A percentile compares a stretch with the other conserved stretches of the same genome.
These are phyloP conservation scores for Clistopyga incitator DNA, from an alignment of 2,888 invertebrate genomes.

Conservation along the genomic window DNA sequence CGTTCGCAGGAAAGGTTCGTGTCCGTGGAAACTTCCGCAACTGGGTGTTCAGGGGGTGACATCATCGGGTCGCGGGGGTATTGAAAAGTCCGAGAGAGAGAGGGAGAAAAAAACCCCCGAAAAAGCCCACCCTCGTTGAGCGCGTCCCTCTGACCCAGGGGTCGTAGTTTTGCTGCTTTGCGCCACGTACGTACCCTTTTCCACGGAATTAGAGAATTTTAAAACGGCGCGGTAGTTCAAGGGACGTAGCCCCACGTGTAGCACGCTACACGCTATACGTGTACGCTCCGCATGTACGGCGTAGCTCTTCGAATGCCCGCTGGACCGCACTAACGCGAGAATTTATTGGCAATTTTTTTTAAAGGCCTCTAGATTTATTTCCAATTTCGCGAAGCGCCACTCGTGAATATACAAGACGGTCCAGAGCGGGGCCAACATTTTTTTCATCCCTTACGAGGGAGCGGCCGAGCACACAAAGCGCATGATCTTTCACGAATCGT, in stretches of 20 bases:
- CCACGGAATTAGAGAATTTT: constrained; percentile 82
- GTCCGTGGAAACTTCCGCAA: constrained; percentile 51
- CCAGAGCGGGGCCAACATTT: constrained; percentile 31
- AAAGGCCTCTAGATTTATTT: constrained; percentile 82
- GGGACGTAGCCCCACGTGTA: constrained; percentile 46
- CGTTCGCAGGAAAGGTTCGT: constrained; percentile 32
- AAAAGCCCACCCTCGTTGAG: constrained; percentile 65
- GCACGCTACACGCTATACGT: neutral
- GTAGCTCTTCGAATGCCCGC: constrained; percentile 72
- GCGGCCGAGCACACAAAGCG: neutral
- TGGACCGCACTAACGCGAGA: constrained; percentile 79
- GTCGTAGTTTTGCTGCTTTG: constrained; percentile 24
- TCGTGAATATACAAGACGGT: constrained; percentile 31
- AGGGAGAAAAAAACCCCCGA: constrained; percentile 45
- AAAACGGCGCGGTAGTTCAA: constrained; percentile 72
- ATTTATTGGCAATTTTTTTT: constrained; percentile 83
- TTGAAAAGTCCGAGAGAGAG: constrained; percentile 48
- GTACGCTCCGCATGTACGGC: constrained; percentile 10
- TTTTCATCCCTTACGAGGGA: constrained; percentile 19
- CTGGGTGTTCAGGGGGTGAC: constrained; percentile 40
- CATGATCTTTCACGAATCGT: neutral
- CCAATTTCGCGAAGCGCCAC: constrained; percentile 74
- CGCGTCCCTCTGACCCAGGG: constrained; percentile 57
- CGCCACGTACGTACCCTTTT: constrained; percentile 67
- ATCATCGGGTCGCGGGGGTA: constrained; percentile 43